Percentiles rank a stretch among this genome's conserved stretches.
These are phyloP conservation scores for Talpa occidentalis DNA, from an alignment of 2,113 vertebrate species.

Conservation along the genomic window DNA sequence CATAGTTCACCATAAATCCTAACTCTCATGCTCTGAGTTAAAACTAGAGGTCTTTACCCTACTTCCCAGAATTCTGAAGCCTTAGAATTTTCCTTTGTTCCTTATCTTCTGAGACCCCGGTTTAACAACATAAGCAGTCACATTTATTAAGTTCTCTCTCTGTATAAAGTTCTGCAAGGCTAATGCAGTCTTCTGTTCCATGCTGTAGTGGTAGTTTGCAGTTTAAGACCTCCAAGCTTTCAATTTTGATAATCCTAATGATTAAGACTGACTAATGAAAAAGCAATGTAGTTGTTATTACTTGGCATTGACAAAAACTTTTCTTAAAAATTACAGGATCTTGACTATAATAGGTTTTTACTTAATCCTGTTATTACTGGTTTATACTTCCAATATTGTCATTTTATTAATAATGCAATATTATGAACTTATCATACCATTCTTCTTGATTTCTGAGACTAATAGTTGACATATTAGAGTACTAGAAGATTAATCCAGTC, in stretches of 20 bases:
- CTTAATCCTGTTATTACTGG: slow-evolving; percentile 40
- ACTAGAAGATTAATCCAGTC: slow-evolving; percentile 7
- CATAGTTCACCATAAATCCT: too few species aligned
- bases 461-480: slow-evolving; percentile 1
- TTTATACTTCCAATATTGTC: background rate
- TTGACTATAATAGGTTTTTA: background rate
- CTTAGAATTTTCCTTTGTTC: too few species aligned
- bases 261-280: background rate
- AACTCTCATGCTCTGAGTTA: too few species aligned
- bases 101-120: too few species aligned
- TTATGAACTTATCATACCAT: background rate
- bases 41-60: too few species aligned
- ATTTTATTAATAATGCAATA: slow-evolving; percentile 49
- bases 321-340: slow-evolving; percentile 9
- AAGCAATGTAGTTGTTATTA: background rate
- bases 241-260: background rate
- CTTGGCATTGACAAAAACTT: slow-evolving; percentile 30
- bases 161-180: background rate
- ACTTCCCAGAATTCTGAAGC: too few species aligned
- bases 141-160: background rate
- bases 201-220: background rate
- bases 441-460: slow-evolving; percentile 23
- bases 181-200: background rate
- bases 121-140: background rate
- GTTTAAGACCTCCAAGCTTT: background rate